Percentiles rank a stretch among this genome's conserved stretches.
These are phyloP conservation scores for Kryptolebias marmoratus DNA, from an alignment of 2,113 vertebrate genomes.

Conservation along the genomic window DNA sequence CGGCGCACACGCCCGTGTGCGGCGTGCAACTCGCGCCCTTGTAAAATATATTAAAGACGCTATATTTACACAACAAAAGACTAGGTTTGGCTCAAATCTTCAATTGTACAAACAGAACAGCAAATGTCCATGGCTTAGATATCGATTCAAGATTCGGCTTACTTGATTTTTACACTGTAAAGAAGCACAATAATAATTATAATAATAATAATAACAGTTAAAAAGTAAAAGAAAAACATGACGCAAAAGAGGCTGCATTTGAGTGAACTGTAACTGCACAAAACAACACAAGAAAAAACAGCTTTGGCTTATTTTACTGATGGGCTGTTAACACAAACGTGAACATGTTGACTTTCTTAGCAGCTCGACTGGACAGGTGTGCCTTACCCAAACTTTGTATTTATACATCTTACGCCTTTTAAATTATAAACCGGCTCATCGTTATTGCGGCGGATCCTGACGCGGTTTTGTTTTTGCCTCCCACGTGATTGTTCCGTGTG, in stretches of 20 bases:
- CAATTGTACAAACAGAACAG: conserved; percentile 92
- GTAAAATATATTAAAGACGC: conserved; percentile 96
- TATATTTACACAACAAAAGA: conserved; percentile 90
- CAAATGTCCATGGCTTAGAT: conserved; percentile 99
- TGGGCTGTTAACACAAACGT: conserved; percentile 92
- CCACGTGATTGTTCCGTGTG: conserved; percentile 36
- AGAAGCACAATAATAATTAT: conserved; percentile 80
- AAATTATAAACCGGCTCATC: conserved; percentile 67
- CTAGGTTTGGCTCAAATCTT: conserved; percentile 96
- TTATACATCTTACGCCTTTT: conserved; percentile 61
- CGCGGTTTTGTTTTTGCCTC: conserved; percentile 47
- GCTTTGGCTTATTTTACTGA: conserved; percentile 99
- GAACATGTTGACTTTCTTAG: conserved; percentile 89
- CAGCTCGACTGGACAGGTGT: conserved; percentile 89
- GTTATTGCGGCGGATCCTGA: conserved; percentile 74
- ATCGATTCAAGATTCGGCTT: conserved; percentile 89
- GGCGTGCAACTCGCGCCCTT: conserved; percentile 89
- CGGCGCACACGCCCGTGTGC: conserved; percentile 89
- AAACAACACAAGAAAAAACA: conserved; percentile 87
- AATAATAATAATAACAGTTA: conserved; percentile 43
- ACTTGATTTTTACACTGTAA: conserved; percentile 85
- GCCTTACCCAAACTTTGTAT: conserved; percentile 68
- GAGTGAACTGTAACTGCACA: conserved; percentile 89
- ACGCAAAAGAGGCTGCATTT: conserved; percentile 76
- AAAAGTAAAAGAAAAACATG: conserved; percentile 77